Evolutionary conservation across 2,113 vertebrate species (phyloP), one percentile per base, ranked within the genome.

Genomic region (Ageneiosus marmoratus): DNA sequence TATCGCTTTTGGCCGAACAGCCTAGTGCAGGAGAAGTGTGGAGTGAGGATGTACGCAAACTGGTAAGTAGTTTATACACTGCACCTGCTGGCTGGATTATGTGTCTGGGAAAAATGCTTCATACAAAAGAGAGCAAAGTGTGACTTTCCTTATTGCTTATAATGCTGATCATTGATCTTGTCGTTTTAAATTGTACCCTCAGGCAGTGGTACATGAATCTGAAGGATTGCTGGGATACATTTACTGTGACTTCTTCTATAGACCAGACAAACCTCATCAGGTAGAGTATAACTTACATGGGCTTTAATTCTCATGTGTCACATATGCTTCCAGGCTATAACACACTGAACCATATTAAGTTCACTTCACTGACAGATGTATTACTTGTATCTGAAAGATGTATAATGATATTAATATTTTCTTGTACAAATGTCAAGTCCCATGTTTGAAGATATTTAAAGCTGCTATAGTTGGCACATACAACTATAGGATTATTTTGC

Each of bases 241-340:
- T 89, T 99, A 99, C 87, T 99, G 98, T 93, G 98, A 99, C 89
- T 99, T 99, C 90, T 98, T 98, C 87, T 95, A 97, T 55, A 93
- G 98, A 84, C 86, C 93, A 85, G 93, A 96, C 83, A 99, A 99
- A 91, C 98, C 98, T 72, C 95, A 97, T 89, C 98, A 99, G 97
- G 98, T 99, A 90, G 88, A 10, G 15, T 48, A 41, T n/a, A 20
- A n/a, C 18, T 74, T 34, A 24, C 6, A 84, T 12, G n/a, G 20
- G 1, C 13, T 46, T 27, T 15, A 5, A 2, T 41, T 80, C 44
- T 50, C 65, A 22, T 44, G 27, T 75, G 24, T 29, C 50, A 24
- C 1, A 5, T 10, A 55, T 55, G 2, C 7, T 72, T n/a, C 27
- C 2, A 32, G 10, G 69, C 0, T n/a, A 1, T 56, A 80, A 74